A percentile compares a stretch with the other conserved stretches of the same genome.
These are phyloP conservation scores for Radopholus similis DNA, from an alignment of 1,140 invertebrate genomes.

Conservation along the genomic window DNA sequence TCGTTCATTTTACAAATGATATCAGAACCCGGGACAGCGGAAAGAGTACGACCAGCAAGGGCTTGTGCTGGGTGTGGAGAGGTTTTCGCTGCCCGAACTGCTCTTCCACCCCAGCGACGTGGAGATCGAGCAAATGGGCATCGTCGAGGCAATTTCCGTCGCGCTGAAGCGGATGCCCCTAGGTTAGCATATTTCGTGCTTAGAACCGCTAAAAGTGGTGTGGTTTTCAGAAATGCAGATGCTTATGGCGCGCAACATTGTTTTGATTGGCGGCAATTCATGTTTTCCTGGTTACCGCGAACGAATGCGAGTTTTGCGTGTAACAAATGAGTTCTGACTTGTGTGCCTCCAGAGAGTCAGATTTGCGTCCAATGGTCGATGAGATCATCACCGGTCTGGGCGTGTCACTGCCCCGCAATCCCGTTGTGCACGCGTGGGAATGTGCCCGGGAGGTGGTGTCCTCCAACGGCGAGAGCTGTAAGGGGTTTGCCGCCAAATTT, in stretches of 20 bases:
- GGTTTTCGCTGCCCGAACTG: constrained; percentile 85
- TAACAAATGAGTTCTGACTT: no score
- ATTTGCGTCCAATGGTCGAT: background rate
- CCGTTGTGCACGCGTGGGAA: background rate
- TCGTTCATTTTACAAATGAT: no score
- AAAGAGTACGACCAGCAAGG: constrained; percentile 14
- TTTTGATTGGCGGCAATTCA: constrained; percentile 7
- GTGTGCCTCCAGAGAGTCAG: background rate
- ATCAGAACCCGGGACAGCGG: no score
- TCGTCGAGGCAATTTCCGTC: constrained; percentile 87
- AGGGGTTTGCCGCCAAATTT: constrained; percentile 4
- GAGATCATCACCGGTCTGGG: background rate
- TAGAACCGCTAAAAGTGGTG: no score
- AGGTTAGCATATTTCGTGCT: no score
- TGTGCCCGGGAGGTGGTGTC: background rate
- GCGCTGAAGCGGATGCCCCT: no score
- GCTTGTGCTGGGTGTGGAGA: constrained; percentile 72
- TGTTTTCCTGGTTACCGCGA: background rate
- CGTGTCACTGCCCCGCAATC: background rate
- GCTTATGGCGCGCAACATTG: constrained; percentile 3
- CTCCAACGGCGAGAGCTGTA: background rate
- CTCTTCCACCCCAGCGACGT: constrained; percentile 91
- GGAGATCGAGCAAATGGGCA: constrained; percentile 87
- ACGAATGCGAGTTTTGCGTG: background rate
- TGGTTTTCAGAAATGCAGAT: background rate